Conservation (phyloP, 2,113 vertebrate species). For the Psilopogon haemacephalus region DNA sequence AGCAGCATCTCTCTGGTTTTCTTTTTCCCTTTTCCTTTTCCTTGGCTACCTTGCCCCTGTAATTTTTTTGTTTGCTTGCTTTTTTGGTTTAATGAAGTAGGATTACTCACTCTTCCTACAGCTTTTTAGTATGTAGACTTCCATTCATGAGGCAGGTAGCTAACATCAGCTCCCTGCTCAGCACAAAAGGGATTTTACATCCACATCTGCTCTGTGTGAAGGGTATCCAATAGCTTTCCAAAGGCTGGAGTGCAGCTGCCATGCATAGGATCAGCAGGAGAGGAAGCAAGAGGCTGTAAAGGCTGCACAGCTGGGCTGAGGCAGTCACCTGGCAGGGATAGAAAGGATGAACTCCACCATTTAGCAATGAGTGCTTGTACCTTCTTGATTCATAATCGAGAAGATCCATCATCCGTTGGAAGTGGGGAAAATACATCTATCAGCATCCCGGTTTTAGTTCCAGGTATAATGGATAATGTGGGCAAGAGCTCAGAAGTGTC, state of each 20-base stretch:
- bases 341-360: neutral
- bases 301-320: neutral
- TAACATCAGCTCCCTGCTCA: neutral
- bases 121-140: neutral
- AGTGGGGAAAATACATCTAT: neutral
- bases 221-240: neutral
- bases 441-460: neutral
- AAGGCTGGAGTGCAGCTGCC: neutral
- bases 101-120: neutral
- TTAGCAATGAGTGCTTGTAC: neutral
- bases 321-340: neutral
- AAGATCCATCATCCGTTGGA: neutral
- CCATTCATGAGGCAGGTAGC: fast-evolving
- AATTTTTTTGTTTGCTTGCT: neutral
- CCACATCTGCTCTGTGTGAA: fast-evolving
- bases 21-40: too few relatives aligned
- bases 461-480: neutral
- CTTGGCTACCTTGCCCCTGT: too few relatives aligned
- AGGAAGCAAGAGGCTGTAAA: neutral
- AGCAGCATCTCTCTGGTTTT: neutral
- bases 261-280: neutral
- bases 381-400: neutral
- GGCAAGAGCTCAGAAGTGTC: neutral
- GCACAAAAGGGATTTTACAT: neutral
- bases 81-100: neutral